A percentile compares a stretch with the other conserved stretches of the same genome.
These are phyloP conservation scores for Uloborus diversus DNA, from an alignment of 1,140 invertebrate species.

Conservation along the genomic window DNA sequence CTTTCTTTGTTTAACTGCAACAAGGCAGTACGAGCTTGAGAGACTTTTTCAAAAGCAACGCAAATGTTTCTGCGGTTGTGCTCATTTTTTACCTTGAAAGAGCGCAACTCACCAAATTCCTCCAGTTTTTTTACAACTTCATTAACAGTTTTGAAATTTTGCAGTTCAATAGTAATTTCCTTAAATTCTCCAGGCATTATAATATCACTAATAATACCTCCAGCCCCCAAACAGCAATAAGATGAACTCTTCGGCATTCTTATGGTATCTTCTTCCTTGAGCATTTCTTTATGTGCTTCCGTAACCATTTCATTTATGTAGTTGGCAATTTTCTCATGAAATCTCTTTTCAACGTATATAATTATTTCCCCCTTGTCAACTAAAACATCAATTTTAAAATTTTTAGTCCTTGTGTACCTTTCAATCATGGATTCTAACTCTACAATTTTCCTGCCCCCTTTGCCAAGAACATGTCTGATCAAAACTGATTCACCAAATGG, in stretches of 20 bases:
- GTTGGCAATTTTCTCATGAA: constrained; percentile 7
- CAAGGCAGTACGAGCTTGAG: constrained; percentile 15
- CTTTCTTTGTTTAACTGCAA: not conserved
- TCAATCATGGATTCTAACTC: constrained; percentile 20
- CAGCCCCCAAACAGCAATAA: constrained; percentile 14
- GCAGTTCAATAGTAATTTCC: constrained; percentile 3
- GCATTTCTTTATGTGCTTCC: constrained; percentile 2
- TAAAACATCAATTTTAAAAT: constrained; percentile 26
- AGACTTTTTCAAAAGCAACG: constrained; percentile 13
- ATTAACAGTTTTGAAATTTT: not conserved
- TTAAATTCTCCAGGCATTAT: constrained; percentile 52
- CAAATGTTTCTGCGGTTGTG: not conserved
- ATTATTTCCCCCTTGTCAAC: constrained; percentile 33
- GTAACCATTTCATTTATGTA: constrained; percentile 16
- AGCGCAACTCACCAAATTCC: not conserved
- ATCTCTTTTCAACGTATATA: constrained; percentile 10
- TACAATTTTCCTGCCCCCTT: not conserved
- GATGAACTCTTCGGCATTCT: not conserved
- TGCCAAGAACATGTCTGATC: constrained; percentile 17
- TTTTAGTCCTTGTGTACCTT: constrained; percentile 1
- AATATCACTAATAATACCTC: constrained; percentile 32
- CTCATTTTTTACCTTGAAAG: not conserved
- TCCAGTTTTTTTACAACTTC: not conserved
- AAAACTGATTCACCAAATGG: constrained; percentile 38
- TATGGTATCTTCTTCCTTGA: constrained; percentile 21